Evolutionary conservation across 2,797 vertebrate species (phyloP).

Genomic region (Hafferia zeledoni): DNA sequence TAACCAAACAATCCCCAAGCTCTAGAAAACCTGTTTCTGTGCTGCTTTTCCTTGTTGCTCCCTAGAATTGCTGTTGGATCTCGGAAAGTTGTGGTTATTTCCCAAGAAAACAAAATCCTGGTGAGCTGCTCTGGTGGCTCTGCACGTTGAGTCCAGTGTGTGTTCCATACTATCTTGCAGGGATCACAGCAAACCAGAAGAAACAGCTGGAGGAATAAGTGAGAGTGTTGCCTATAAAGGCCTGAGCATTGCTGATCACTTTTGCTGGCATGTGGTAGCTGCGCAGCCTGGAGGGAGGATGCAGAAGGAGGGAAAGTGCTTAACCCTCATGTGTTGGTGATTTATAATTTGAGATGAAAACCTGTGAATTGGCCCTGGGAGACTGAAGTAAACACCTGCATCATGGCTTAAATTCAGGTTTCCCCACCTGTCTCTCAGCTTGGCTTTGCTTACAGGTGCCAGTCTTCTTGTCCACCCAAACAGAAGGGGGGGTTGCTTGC

Average conservation of each 20-base stretch:
- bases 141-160: accelerated
- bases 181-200: neutral
- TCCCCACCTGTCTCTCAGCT: neutral
- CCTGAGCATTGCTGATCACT: neutral
- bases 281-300: neutral
- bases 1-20: neutral
- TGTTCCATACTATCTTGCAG: accelerated
- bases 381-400: conserved; percentile 26
- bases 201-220: neutral
- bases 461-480: accelerated
- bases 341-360: conserved; percentile 41
- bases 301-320: neutral
- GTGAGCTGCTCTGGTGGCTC: neutral
- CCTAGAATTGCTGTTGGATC: neutral
- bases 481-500: accelerated
- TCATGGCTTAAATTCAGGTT: neutral
- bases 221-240: neutral
- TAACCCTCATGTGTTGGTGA: neutral
- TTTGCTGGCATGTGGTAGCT: neutral
- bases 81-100: neutral
- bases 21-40: neutral
- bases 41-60: neutral
- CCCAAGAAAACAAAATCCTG: neutral
- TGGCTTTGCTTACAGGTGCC: neutral
- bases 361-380: neutral